Base-by-base conservation (phyloP, 2,888 invertebrate genomes). In the Monoplex corrugatus region DNA sequence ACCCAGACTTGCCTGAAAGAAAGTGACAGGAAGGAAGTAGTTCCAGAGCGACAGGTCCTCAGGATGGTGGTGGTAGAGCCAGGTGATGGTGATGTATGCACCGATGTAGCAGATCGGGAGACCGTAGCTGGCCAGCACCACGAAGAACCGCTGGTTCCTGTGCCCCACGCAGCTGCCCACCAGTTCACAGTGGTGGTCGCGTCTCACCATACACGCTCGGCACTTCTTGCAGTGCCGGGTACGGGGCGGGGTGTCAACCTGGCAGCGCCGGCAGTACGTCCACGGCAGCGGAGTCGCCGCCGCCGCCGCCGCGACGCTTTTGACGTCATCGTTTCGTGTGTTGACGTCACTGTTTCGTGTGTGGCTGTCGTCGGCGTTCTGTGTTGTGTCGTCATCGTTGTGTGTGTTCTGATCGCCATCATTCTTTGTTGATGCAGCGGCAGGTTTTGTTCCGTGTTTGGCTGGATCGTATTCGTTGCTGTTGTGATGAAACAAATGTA, bases 131-230 rank as follows among this genome's bases (percentile, higher is more conserved):
- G 86, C 86, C 72, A 95, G 84, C n/a, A 94, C 91, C n/a, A 93
- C 91, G 86, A 95, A 95, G 90, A 93, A 94, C 40, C 94, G 89
- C 89, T 95, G 95, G 90, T 95, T 95, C 80, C 91, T 93, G 85
- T 92, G 93, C 0, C 94, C 94, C 10, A 94, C 92, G 86, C 93
- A 93, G 23, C 90, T 91, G 28, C 94, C 95, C 28, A 94, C 92
- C 91, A 95, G 92, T 83, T 92, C 94, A 87, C 95, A 95, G 89
- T 95, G 95, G 89, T 95, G 95, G 89, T 95, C 95, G 1, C 95
- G 91, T 82, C 94, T 94, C n/a, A 95, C 89, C 19, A 95, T 94
- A 90, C 95, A 95, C 44, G 84, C 91, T 72, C 92, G 87, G 90
- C 95, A 95, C 5, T 92, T 90, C 16, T 92, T 90, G 86, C 95